phyloP scores from a whole-genome alignment of 1,140 invertebrate genomes.

The Aphis craccivora region DNA sequence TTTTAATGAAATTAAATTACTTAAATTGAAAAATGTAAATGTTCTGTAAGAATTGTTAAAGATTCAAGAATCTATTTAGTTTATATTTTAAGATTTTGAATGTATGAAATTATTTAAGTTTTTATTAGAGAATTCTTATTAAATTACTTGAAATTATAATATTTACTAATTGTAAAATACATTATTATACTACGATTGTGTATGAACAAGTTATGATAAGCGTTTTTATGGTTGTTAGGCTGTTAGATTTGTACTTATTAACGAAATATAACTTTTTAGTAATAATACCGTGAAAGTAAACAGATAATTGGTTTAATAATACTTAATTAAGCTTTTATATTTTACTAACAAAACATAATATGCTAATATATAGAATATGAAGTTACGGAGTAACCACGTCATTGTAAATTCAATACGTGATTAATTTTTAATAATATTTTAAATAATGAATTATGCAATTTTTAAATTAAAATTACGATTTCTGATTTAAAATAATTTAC shows the following conservation, averaged over 20 bases:
- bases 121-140: background rate
- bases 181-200: no score
- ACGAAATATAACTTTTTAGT: no score
- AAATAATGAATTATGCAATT: background rate
- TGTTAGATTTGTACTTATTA: no score
- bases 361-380: background rate
- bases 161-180: no score
- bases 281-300: background rate
- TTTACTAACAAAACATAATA: background rate
- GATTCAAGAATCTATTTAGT: no score
- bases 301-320: background rate
- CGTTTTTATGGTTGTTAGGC: no score
- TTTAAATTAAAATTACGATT: background rate
- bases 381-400: background rate
- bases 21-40: background rate
- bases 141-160: background rate
- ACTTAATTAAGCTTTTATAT: background rate
- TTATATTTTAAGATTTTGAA: background rate
- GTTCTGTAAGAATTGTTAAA: no score
- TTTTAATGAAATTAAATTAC: background rate
- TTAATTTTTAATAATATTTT: background rate
- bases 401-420: background rate
- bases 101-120: no score
- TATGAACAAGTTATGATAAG: background rate
- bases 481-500: background rate